Base-by-base conservation (phyloP, 2,888 invertebrate species). In the Homarus gammarus region DNA sequence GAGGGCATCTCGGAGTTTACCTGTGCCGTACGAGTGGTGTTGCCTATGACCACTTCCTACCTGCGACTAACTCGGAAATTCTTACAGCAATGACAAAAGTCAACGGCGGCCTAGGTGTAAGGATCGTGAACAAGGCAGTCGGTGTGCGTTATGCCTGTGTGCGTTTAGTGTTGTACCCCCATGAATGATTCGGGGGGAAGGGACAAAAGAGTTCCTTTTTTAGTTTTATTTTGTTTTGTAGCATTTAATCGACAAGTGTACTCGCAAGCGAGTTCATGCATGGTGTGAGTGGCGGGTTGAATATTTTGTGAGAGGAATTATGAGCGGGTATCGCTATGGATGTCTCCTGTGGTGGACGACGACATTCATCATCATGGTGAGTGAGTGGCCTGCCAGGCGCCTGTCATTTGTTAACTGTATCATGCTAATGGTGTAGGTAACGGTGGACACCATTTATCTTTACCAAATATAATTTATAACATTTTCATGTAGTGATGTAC, bases 271-370 rank as follows among this genome's bases (percentile, higher is more conserved):
- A 40, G 36, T 40, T 73, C 10, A 40, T 40, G 73, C 38, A 6
- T n/a, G 38, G 40, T 73, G 73, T 22, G 22, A 73, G 12, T 73
- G 36, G 15, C 38, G 40, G 15, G 38, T 18, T 73, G 73, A n/a
- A 38, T 72, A 72, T 0, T 27, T 3, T 73, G 22, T 38, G n/a
- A 10, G 40, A 40, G 40, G 38, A 73, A 73, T 73, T 73, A 73
- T 73, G 73, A 73, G 27, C 40, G 38, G n/a, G 38, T 36, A 38
- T 40, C 38, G 73, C 8, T 40, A n/a, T 38, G 73, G 73, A 2
- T 38, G 40, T 73, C 22, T 73, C 38, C 22, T 73, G 73, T 73
- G 73, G 73, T 40, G 33, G 73, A 73, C 38, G n/a, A 73, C 73
- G 38, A 38, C 40, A 22, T 38, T 40, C 18, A n/a, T 73, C 10